Base-by-base conservation (phyloP, 2,797 vertebrate genomes). In the Syngnathus acus region DNA sequence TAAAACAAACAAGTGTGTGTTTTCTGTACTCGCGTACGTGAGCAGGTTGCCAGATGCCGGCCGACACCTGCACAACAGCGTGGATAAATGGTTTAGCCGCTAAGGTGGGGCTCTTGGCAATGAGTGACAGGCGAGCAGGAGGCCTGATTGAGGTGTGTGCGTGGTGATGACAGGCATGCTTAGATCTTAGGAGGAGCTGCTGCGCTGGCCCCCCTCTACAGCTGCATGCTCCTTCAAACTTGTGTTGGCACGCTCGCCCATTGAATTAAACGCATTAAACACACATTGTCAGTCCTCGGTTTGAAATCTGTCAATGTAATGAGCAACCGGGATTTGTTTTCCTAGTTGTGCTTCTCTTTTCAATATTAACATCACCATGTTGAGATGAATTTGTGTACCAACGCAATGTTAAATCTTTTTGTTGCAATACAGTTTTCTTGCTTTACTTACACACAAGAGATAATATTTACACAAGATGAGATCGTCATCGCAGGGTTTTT, bases 131-230 rank as follows among this genome's bases (percentile, higher is more conserved):
- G 72, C 21, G 61, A 78, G 86, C 84, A 88, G 76, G 79, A 87
- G 87, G 84, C 77, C 83, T 90, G 90, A 92, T 83, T 88, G 90
- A 92, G 84, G 85, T 78, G 85, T 85, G 81, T 85, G 69, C 81
- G 78, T 64, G 85, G 81, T 61, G 90, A 85, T 81, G 90, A 93
- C 87, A 89, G 87, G 82, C 32, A 0, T 14, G 59, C 72, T 26
- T 70, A 84, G 83, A 91, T 92, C 88, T 89, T 82, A 91, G 76
- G 68, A 78, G 78, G 79, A 85, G 83, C 81, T 75, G 82, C 64
- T 57, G 70, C 76, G 37, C 58, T 69, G 62, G 66, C 74, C 79
- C 67, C 32, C 68, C 64, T 48, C 59, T 38, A 74, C 87, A 89
- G 87, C 87, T 88, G 86, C 85, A 40, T 3, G 71, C 78, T 70